Conservation (phyloP, 2,888 invertebrate species). For the Lagria hirta region DNA sequence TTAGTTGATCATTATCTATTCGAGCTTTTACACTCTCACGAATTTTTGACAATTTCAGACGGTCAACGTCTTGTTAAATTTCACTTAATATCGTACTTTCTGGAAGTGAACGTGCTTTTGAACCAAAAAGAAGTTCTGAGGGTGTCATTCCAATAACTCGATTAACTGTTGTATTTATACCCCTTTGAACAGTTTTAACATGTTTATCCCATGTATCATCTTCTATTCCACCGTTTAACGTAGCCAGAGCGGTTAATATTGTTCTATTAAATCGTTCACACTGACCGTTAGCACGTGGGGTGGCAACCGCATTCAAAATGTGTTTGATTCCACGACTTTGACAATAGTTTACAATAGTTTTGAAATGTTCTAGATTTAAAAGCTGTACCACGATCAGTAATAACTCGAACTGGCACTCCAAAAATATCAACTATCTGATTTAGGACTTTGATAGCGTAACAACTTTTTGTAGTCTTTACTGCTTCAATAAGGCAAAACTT, state of each 20-base stretch:
- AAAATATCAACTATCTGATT: constrained; percentile 31
- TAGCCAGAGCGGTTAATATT: background rate
- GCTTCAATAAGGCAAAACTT: constrained; percentile 37
- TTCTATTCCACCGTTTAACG: no score
- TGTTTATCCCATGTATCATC: no score
- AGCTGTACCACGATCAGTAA: constrained; percentile 26
- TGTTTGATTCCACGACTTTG: constrained; percentile 19
- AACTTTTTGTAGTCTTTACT: constrained; percentile 28
- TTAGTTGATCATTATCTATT: no score
- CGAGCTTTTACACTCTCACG: no score
- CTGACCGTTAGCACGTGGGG: constrained; percentile 20
- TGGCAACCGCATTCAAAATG: constrained; percentile 21
- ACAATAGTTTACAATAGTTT: constrained; percentile 23
- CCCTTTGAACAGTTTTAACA: no score
- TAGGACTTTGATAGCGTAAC: constrained; percentile 24
- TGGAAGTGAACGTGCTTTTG: no score
- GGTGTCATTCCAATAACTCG: no score
- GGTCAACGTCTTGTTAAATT: no score
- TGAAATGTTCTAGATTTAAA: constrained; percentile 26
- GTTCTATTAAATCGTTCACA: constrained; percentile 19
- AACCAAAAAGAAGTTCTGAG: no score
- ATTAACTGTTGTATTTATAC: no score
- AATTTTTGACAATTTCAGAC: no score
- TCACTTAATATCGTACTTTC: no score
- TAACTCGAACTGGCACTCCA: constrained; percentile 29